Percentiles rank a stretch among this genome's conserved stretches.
Conservation (phyloP, 2,888 invertebrate species). For the Pocota personata region DNA sequence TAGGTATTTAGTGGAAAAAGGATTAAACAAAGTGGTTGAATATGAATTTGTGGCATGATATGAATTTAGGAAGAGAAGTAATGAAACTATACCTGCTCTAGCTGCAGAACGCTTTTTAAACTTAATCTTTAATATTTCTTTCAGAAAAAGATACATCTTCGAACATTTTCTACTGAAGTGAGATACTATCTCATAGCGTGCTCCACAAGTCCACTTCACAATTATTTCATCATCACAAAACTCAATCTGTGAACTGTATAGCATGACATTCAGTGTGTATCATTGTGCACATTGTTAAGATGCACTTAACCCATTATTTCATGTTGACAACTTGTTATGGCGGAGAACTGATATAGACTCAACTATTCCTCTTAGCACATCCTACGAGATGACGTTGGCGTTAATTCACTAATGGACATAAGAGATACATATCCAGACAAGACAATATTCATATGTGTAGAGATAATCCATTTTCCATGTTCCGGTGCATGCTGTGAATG, state of each 20-base stretch:
- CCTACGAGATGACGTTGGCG: constrained; percentile 47
- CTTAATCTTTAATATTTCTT: neutral
- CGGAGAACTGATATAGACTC: constrained; percentile 33
- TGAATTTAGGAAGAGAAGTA: too few species aligned
- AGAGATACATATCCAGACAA: constrained; percentile 27
- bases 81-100: too few species aligned
- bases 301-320: constrained; percentile 66
- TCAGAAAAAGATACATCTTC: neutral
- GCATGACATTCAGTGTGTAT: constrained; percentile 29
- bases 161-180: neutral
- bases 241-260: constrained; percentile 38
- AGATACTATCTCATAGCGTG: constrained; percentile 13
- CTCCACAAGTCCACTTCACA: constrained; percentile 27
- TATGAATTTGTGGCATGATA: too few species aligned
- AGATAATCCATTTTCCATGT: constrained; percentile 45
- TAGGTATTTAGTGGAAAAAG: neutral
- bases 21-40: too few species aligned
- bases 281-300: constrained; percentile 49
- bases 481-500: constrained; percentile 51
- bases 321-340: constrained; percentile 66
- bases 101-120: too few species aligned
- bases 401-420: constrained; percentile 54
- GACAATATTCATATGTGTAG: constrained; percentile 19
- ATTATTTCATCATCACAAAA: constrained; percentile 22
- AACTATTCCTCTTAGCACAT: constrained; percentile 14